phyloP scores from a whole-genome alignment of 30 jellyfish, hydroid and myxozoan species.

The Hydractinia echinata region DNA sequence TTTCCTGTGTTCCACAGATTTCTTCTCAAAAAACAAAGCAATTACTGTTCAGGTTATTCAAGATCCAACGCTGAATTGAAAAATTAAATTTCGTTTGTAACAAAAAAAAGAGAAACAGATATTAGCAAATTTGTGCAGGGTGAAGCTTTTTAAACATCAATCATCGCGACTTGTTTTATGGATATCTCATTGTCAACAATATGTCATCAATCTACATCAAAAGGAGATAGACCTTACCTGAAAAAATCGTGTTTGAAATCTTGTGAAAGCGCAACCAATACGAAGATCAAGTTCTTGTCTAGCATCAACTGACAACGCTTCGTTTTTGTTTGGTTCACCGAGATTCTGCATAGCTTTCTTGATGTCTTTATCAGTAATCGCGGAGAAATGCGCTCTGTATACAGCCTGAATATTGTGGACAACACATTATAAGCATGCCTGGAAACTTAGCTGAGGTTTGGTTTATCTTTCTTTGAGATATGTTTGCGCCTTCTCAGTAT shows the following conservation, averaged over 20 bases:
- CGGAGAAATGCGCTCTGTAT: slow-evolving; percentile 91
- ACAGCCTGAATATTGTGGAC: slow-evolving; percentile 34
- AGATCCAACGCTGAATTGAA: too few species aligned
- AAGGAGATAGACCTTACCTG: slow-evolving; percentile 45
- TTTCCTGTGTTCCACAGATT: too few species aligned
- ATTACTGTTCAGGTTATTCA: too few species aligned
- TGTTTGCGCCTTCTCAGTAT: too few species aligned
- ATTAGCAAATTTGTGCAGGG: too few species aligned
- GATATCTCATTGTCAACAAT: too few species aligned
- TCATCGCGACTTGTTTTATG: too few species aligned
- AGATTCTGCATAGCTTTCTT: slow-evolving; percentile 75
- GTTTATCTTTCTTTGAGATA: too few species aligned
- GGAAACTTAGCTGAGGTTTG: not conserved
- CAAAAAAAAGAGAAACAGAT: too few species aligned
- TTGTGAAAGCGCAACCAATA: slow-evolving; percentile 91
- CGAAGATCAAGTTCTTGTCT: slow-evolving; percentile 90
- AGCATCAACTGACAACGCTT: slow-evolving; percentile 90
- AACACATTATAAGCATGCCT: not conserved
- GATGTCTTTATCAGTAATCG: slow-evolving; percentile 82
- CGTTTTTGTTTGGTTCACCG: slow-evolving; percentile 81
- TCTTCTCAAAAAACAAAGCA: too few species aligned
- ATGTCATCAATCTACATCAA: not conserved
- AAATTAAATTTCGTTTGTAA: too few species aligned
- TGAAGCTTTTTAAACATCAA: too few species aligned
- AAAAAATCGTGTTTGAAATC: slow-evolving; percentile 86